Conservation (phyloP, 2,113 vertebrate species). For the Zonotrichia leucophrys region DNA sequence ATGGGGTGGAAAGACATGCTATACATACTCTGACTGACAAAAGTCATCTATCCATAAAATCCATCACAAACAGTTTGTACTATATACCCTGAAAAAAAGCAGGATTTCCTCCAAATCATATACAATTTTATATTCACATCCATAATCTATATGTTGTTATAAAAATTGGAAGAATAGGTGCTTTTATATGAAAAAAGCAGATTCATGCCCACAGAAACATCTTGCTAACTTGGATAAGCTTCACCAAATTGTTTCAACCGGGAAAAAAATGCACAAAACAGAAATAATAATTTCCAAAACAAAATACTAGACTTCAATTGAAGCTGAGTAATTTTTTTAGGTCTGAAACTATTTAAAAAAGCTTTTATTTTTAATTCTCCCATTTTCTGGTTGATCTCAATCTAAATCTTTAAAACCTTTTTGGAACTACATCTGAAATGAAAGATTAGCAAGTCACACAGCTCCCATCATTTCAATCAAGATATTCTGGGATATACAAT, state of each 20-base stretch:
- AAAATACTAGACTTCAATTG: neutral
- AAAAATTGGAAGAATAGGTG: neutral
- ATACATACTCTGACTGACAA: neutral
- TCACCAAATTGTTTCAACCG: neutral
- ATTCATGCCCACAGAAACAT: neutral
- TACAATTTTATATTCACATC: neutral
- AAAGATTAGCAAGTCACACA: neutral
- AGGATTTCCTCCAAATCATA: neutral
- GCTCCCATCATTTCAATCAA: neutral
- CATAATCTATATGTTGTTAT: neutral
- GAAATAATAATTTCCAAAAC: neutral
- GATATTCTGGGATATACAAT: neutral
- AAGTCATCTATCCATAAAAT: neutral
- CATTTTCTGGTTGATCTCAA: neutral
- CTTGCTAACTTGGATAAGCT: neutral
- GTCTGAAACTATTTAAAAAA: neutral
- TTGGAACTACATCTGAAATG: neutral
- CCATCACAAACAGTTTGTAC: neutral
- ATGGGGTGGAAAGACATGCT: neutral
- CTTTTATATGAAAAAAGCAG: neutral
- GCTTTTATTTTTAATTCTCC: neutral
- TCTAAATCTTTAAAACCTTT: neutral
- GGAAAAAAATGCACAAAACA: neutral
- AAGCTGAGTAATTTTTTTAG: neutral
- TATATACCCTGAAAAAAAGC: neutral